Base-by-base conservation (phyloP, 2,797 vertebrate genomes). In the Spea hammondii region DNA sequence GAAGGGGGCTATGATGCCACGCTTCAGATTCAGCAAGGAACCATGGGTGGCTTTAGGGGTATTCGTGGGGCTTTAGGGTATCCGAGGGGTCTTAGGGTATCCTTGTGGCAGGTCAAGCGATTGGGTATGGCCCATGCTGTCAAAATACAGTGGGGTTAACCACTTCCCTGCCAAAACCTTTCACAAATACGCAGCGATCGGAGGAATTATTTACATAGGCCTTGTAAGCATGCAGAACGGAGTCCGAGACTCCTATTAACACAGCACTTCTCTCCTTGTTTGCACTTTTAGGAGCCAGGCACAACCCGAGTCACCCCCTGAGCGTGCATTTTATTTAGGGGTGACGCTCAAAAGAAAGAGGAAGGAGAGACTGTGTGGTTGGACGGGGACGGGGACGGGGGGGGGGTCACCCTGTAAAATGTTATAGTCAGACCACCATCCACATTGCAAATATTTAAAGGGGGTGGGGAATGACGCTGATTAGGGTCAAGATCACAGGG, bases 121-220 rank as follows among this genome's bases (percentile, higher is more conserved):
- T 4, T 6, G 66, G 76, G 57, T 60, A 72, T 4, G 70, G 64
- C 70, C 70, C 73, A 44, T 72, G 78, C 71, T 74, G 71, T 79
- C 70, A 79, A 53, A 60, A 72, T 73, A 48, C 62, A 32, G 47
- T 51, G 64, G 65, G 62, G 55, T 80, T 80, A 80, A 80, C 79
- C 73, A 50, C 60, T 80, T 80, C 72, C 62, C 48, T 6, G 12
- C 67, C 60, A 17, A 71, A 70, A 57, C 72, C 78, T 79, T 73
- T 44, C 46, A 68, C 77, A 75, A 70, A 66, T 72, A 75, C 65
- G 78, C 69, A 62, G 4, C 53, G 17, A 50, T 53, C 60, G 51
- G 49, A 49, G 45, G 68, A 44, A 53, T 32, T 55, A 76, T 66
- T 68, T 53, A 76, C 49, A 46, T 5, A 65, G 79, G 79, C 79